Base-by-base conservation (phyloP, 2,888 invertebrate genomes). In the Ypsolopha scabrella region DNA sequence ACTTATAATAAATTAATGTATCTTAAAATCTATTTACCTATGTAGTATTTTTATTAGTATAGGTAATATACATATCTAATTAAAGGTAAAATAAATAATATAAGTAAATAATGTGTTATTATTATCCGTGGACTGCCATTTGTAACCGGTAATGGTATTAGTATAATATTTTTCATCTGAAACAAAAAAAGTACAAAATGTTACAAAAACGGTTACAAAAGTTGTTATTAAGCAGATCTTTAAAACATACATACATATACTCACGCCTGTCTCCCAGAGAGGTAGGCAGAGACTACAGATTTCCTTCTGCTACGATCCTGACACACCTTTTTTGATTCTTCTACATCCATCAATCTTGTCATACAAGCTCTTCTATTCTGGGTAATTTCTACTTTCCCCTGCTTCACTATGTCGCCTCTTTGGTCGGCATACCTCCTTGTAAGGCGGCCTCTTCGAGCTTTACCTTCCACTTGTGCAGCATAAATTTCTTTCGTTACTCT, bases 161-260 rank as follows among this genome's bases (percentile, higher is more conserved):
- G 62, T 50, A 83, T 73, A 36, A 79, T 64, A 52, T 82, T 82
- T 2, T 73, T 55, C 6, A 81, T 54, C 82, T 82, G 76, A 53
- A 79, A 75, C 49, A 62, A 60, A 60, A 47, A 53, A 48, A 48
- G 52, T 51, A 45, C 44, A 52, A 44, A 45, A 46, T 36, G 35
- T 3, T 9, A 35, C 24, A 7, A 41, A 43, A 7, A 34, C 10
- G 2, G 6, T 9, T 13, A 33, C 13, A 50, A 43, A 34, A 11
- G 13, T 34, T 9, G 37, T 34, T n/a, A n/a, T n/a, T n/a, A 49
- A 13, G 9, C 7, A 1, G 13, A 39, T 37, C 10, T 2, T 13
- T 37, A 48, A 38, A 11, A 37, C n/a, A 44, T n/a, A 2, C 6
- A 38, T n/a, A 38, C 2, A 38, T 37, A 37, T 37, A 37, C 37